These are phyloP conservation scores for Andrena camellia DNA, from an alignment of 2,888 invertebrate genomes.

Conservation along the genomic window DNA sequence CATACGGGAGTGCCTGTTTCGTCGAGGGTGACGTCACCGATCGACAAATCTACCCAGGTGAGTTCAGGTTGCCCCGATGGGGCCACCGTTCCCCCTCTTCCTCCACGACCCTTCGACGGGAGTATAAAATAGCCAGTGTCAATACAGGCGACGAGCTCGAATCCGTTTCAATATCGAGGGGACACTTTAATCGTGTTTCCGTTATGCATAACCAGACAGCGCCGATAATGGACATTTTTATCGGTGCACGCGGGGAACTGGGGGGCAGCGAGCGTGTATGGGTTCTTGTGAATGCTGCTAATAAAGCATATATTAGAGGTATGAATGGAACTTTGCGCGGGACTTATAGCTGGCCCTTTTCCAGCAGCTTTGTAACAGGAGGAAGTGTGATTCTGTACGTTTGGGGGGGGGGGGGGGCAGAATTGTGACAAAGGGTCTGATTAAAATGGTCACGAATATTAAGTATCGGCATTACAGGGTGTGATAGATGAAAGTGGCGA, in stretches of 20 bases:
- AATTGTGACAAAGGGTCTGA: neutral
- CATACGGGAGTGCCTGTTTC: slow-evolving; percentile 60
- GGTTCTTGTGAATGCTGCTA: neutral
- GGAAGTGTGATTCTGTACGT: neutral
- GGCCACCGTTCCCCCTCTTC: slow-evolving; percentile 20
- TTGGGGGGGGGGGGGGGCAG: neutral
- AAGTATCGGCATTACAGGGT: too few species aligned
- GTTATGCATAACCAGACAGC: slow-evolving; percentile 25
- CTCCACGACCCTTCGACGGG: slow-evolving; percentile 4
- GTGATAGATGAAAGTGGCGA: too few species aligned
- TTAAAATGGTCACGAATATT: neutral
- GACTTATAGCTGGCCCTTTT: neutral
- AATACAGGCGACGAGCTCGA: slow-evolving; percentile 16
- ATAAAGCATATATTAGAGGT: slow-evolving; percentile 3
- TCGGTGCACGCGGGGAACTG: neutral
- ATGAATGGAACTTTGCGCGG: neutral
- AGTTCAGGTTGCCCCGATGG: slow-evolving; percentile 61
- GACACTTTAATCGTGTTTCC: slow-evolving; percentile 20
- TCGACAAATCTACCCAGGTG: slow-evolving; percentile 73
- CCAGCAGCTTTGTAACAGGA: neutral
- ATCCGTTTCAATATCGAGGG: neutral
- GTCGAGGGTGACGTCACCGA: slow-evolving; percentile 75
- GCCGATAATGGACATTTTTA: neutral
- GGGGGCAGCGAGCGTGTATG: neutral
- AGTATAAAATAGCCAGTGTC: slow-evolving; percentile 21